Evolutionary conservation across 2,113 vertebrate genomes (phyloP).

Genomic region (Chloroceryle aenea): DNA sequence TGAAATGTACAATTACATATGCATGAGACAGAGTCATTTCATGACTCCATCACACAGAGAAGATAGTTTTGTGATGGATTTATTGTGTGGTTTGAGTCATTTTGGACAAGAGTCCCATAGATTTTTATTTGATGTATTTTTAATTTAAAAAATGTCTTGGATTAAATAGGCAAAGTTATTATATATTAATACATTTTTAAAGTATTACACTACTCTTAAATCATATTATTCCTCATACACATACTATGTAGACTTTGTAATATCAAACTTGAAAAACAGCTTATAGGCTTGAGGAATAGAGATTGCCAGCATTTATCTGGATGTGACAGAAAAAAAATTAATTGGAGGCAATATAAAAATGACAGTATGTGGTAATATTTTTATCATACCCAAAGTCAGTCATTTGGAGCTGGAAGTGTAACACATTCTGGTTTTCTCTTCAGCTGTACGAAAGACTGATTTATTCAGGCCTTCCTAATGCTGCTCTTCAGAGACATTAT

Average conservation of each 20-base stretch:
- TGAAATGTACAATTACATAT: not conserved
- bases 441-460: not conserved
- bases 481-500: not conserved
- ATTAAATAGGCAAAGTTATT: conserved; percentile 24
- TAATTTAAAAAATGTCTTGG: conserved; percentile 14
- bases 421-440: not conserved
- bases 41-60: not conserved
- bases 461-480: not conserved
- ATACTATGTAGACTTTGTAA: not conserved
- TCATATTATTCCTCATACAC: not conserved
- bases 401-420: not conserved
- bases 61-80: conserved; percentile 32
- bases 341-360: not conserved
- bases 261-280: conserved; percentile 34
- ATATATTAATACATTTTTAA: conserved; percentile 35
- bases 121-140: conserved; percentile 52
- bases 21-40: not conserved
- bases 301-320: conserved; percentile 54
- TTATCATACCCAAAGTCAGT: not conserved
- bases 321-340: conserved; percentile 44
- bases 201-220: conserved; percentile 28
- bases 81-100: conserved; percentile 9
- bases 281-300: not conserved
- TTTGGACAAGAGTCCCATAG: not conserved
- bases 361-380: conserved; percentile 7